These are phyloP conservation scores for Actias luna DNA, from an alignment of 2,888 invertebrate genomes.

Conservation along the genomic window DNA sequence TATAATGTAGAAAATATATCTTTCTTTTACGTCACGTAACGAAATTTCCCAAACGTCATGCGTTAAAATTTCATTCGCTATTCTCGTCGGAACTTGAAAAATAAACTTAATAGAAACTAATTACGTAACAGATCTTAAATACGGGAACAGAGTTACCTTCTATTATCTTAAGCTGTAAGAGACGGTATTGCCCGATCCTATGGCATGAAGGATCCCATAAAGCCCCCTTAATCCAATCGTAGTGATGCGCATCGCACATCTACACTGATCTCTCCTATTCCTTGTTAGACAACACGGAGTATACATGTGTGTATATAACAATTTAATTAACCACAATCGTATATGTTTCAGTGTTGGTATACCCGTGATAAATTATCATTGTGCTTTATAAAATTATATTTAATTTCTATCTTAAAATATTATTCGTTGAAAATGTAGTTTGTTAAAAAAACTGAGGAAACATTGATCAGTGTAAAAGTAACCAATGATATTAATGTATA, in stretches of 20 bases:
- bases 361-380: no score
- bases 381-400: no score
- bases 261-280: constrained; percentile 32
- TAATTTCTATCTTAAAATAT: no score
- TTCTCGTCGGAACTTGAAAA: not conserved
- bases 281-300: constrained; percentile 2
- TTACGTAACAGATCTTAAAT: not conserved
- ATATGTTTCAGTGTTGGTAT: no score
- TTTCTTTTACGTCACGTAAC: no score
- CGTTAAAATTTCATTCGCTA: not conserved
- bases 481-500: no score
- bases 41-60: no score
- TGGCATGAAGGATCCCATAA: constrained; percentile 30
- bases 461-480: no score
- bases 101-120: not conserved
- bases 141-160: not conserved
- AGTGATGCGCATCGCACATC: constrained; percentile 41
- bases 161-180: not conserved
- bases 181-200: constrained; percentile 15
- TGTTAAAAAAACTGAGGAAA: no score
- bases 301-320: not conserved
- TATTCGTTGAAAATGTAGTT: no score
- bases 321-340: no score
- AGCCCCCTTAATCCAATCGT: constrained; percentile 42
- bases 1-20: no score